Conservation (phyloP, 2,888 invertebrate species). For the Spisula solida region DNA sequence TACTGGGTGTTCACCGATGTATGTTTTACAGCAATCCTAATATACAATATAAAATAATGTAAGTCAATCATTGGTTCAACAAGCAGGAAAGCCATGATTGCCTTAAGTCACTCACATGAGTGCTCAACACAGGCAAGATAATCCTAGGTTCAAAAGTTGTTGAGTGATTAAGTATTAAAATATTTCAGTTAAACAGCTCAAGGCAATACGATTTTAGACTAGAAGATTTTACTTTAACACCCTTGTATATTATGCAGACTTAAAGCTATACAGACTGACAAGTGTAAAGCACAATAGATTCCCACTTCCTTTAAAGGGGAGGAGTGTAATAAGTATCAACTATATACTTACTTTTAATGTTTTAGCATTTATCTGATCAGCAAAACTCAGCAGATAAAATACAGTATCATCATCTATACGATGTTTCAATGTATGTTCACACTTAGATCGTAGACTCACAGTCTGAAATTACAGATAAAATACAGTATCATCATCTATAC, state of each 20-base stretch:
- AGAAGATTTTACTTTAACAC: too few species aligned
- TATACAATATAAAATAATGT: not conserved
- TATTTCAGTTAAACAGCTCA: too few species aligned
- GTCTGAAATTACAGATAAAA: constrained; percentile 89
- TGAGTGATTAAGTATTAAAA: too few species aligned
- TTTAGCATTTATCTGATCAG: constrained; percentile 91
- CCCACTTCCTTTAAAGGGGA: too few species aligned
- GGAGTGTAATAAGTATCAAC: not conserved
- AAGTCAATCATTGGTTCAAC: not conserved
- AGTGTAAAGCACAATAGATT: too few species aligned
- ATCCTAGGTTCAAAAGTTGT: too few species aligned
- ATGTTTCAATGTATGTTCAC: constrained; percentile 90
- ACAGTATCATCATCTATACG: constrained; percentile 91
- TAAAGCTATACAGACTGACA: too few species aligned
- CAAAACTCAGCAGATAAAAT: constrained; percentile 90
- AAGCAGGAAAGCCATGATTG: not conserved
- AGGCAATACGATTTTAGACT: too few species aligned
- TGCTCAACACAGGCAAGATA: too few species aligned
- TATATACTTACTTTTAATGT: constrained; percentile 88
- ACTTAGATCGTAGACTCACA: constrained; percentile 90
- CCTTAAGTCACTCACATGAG: too few species aligned
- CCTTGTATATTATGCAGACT: too few species aligned
- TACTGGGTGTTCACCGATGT: constrained; percentile 89
- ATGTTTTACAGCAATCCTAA: constrained; percentile 89
- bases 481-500: constrained; percentile 90